Percentiles rank a stretch among this genome's conserved stretches.
Conservation (phyloP, 2,888 invertebrate genomes). For the Perizoma affinitatum region DNA sequence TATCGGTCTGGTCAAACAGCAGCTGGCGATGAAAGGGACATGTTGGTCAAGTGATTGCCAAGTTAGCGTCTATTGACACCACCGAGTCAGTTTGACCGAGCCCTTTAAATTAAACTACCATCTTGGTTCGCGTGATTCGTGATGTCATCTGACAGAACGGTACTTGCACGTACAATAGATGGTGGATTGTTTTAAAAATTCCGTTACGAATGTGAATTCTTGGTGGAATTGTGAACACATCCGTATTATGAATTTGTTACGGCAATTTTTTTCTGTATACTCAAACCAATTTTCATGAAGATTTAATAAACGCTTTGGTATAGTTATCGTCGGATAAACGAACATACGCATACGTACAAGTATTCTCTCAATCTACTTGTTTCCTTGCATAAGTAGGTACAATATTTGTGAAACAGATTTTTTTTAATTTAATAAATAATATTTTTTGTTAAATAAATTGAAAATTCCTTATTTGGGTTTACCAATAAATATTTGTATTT, state of each 20-base stretch:
- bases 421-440: too few species aligned
- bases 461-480: too few species aligned
- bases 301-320: too few species aligned
- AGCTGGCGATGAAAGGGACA: constrained; percentile 15
- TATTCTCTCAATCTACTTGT: too few species aligned
- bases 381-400: too few species aligned
- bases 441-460: too few species aligned
- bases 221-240: constrained; percentile 4
- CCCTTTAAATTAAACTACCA: neutral
- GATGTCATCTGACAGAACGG: constrained; percentile 53
- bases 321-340: too few species aligned
- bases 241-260: neutral
- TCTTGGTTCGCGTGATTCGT: constrained; percentile 35
- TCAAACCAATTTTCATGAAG: too few species aligned
- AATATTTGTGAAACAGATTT: too few species aligned
- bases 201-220: constrained; percentile 26
- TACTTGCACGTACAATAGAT: constrained; percentile 36
- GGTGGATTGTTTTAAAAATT: constrained; percentile 26
- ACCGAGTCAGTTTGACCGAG: too few species aligned
- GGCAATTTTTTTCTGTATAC: neutral
- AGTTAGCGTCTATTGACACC: constrained; percentile 7
- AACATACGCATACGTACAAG: too few species aligned
- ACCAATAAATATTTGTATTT: too few species aligned
- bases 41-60: constrained; percentile 55
- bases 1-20: neutral